Evolutionary conservation across 2,113 vertebrate species (phyloP), one percentile per base, ranked within the genome.

Genomic region (Alethe castanea): DNA sequence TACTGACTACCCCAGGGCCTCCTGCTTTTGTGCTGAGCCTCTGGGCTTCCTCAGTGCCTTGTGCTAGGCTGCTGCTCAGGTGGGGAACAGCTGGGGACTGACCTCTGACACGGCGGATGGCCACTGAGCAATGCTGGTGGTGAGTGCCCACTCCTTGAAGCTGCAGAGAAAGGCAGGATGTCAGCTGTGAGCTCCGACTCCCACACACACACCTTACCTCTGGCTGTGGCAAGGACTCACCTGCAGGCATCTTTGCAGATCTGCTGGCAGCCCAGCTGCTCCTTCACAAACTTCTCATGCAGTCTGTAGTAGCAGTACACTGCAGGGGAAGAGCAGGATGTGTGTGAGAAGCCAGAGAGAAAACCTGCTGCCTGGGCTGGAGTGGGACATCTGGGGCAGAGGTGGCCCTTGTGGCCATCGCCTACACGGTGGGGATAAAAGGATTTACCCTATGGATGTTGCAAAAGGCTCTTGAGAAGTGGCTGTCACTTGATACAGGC

Each of bases 271-370:
- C 96, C 98, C 52, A 98, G 95, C 74, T 98, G 90, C 81, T 98
- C 98, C 86, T 96, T 97, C 67, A 98, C 97, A 0, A 98, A 98
- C 76, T 92, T 95, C 12, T 97, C 96, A 0, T 98, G 97, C 45
- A 98, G 93, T 8, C 94, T 89, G 52, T 98, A 98, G 96, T 98
- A 98, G 94, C 98, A 98, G 83, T 98, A 98, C 98, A 98, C 98
- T 98, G 92, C 23, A 57, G 64, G 61, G 59, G 35, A 53, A 48
- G 47, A 71, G 5, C 22, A 25, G 31, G 8, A 25, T 9, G 11
- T 12, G 5, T 3, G 29, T 80, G 83, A 88, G 65, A 84, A 65
- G 76, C 18, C 12, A 2, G 44, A n/a, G 53, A 38, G 66, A 62
- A 84, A 69, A 78, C 22, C 18, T 62, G 59, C 38, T 66, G 15